Conservation (phyloP, 2,888 invertebrate species). For the Busseola fusca region DNA sequence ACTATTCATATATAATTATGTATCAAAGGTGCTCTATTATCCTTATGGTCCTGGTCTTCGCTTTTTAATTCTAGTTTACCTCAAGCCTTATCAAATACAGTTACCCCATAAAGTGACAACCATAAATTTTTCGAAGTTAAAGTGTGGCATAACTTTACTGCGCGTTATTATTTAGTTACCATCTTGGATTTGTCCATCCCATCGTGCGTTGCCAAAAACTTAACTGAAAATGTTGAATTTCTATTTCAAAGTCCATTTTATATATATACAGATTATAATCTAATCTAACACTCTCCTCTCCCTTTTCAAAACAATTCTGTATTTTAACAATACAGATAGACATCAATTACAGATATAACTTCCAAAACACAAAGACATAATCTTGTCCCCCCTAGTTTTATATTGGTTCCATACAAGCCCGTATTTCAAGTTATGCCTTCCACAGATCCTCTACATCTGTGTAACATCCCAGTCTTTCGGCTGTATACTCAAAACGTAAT, state of each 20-base stretch:
- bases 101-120: neutral
- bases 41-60: neutral
- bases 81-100: neutral
- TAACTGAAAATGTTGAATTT: neutral
- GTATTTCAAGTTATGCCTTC: constrained; percentile 3
- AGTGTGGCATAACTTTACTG: neutral
- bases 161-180: neutral
- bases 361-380: neutral
- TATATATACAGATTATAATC: neutral
- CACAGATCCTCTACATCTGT: constrained; percentile 14
- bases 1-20: neutral
- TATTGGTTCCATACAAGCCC: neutral
- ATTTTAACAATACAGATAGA: no score
- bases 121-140: neutral
- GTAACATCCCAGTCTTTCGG: constrained; percentile 42
- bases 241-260: neutral
- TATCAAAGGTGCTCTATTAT: neutral
- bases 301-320: no score
- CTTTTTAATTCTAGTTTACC: neutral
- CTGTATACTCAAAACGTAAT: constrained; percentile 60
- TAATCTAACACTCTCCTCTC: no score
- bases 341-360: no score
- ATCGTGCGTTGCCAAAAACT: neutral
- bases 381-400: neutral
- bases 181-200: neutral